Evolutionary conservation across 1,140 invertebrate species (phyloP).

Genomic region (Drosophila kepulauana): DNA sequence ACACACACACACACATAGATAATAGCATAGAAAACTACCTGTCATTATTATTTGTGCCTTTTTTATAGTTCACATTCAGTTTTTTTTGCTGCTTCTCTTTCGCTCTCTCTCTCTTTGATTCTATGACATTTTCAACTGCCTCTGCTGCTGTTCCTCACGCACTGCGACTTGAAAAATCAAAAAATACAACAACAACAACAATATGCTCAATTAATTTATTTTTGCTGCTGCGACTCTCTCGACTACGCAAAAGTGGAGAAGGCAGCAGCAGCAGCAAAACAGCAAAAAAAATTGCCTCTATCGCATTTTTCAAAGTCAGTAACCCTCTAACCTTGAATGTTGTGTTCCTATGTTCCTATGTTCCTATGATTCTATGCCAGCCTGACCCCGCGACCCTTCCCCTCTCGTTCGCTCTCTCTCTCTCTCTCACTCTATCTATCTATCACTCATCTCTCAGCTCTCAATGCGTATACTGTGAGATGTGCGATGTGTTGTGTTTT

Average conservation of each 20-base stretch:
- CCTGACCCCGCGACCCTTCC: constrained; percentile 21
- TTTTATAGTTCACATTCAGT: constrained; percentile 47
- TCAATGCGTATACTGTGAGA: constrained; percentile 9
- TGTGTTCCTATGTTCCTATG: constrained; percentile 60
- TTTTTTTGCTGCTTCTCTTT: constrained; percentile 19
- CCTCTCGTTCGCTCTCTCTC: background rate
- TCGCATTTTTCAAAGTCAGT: constrained; percentile 83
- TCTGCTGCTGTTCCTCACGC: constrained; percentile 47
- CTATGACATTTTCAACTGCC: constrained; percentile 59
- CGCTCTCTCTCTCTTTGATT: constrained; percentile 29
- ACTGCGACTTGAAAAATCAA: constrained; percentile 69
- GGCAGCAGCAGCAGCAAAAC: constrained; percentile 27
- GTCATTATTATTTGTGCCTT: constrained; percentile 75
- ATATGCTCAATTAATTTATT: constrained; percentile 75
- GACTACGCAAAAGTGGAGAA: constrained; percentile 12
- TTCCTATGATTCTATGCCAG: constrained; percentile 58
- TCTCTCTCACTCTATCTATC: background rate
- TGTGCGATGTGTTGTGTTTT: background rate
- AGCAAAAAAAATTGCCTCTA: constrained; percentile 65
- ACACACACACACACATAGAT: constrained; percentile 45
- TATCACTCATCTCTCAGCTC: background rate
- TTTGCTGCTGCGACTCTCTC: constrained; percentile 27
- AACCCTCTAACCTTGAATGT: constrained; percentile 83
- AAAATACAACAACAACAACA: constrained; percentile 34
- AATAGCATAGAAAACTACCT: constrained; percentile 75